Base-by-base conservation (phyloP, 2,888 invertebrate genomes). In the Volucella inanis region DNA sequence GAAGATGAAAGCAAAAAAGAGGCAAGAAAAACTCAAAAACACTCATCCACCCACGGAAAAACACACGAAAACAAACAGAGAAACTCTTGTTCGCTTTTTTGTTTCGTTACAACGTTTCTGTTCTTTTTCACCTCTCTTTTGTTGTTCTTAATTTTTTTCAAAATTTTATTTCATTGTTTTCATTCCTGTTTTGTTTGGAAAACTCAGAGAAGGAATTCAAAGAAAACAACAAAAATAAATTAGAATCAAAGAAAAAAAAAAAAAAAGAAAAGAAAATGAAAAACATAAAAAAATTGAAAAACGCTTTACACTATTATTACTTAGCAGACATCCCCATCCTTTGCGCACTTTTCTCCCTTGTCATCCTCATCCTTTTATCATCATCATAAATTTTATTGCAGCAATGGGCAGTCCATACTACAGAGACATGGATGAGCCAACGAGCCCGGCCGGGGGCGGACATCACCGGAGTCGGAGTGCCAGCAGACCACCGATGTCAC, bases 391-490 rank as follows among this genome's bases (percentile, higher is more conserved):
- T 91, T 92, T 89, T 91, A 88, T 92, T 92, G 88, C 91, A 92
- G 92, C 91, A 89, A 93, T 93, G 93, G 93, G 93, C 89, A 95
- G 95, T 91, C 95, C 95, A 93, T 95, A 95, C 92, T 94, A 95
- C 91, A 94, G 95, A 92, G 94, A 95, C 93, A 95, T 95, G 93
- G 97, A 97, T 93, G 96, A 97, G 93, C 95, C 96, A 89, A 96
- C 95, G 90, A 96, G 96, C 93, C 97, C 97, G 91, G 96, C 96
- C 93, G 95, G 96, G 93, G 95, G 96, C 92, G 96, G 97, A 91
- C 95, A 95, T 90, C 93, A 94, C 94, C 95, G 97, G 90, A 95
- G 95, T 89, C 95, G 97, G 89, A 96, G 96, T 90, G 96, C 96
- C 89, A 96, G 95, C 89, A 93, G 96, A 90, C 96, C 95, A 89